Conservation (phyloP, 1,140 invertebrate genomes). For the Saxidomus purpurata region DNA sequence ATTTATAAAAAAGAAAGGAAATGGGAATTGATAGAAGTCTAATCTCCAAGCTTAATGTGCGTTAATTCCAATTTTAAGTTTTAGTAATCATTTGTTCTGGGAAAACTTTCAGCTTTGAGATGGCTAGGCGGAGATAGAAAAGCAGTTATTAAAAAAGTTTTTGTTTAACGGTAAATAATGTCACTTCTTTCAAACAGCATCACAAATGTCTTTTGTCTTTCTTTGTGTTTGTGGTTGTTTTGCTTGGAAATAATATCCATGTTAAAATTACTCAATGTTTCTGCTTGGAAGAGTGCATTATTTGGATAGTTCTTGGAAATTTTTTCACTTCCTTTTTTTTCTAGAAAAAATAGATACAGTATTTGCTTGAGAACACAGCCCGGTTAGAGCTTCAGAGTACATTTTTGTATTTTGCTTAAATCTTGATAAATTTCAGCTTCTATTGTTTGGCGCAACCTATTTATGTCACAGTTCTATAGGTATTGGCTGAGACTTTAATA, state of each 20-base stretch:
- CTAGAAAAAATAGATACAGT: neutral
- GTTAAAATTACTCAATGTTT: too few species aligned
- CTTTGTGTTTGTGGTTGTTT: too few species aligned
- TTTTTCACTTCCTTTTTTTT: neutral
- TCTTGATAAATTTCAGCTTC: slow-evolving; percentile 42
- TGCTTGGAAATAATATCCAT: too few species aligned
- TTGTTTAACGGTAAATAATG: neutral
- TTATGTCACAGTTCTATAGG: slow-evolving; percentile 46
- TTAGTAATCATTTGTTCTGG: too few species aligned
- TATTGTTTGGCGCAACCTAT: slow-evolving; percentile 41
- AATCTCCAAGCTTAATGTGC: too few species aligned
- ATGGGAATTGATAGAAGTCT: too few species aligned
- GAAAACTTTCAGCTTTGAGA: neutral
- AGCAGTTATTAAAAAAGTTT: neutral
- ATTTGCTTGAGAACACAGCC: neutral
- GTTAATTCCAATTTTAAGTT: too few species aligned
- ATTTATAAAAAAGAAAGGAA: too few species aligned
- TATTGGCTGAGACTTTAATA: neutral
- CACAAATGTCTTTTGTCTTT: neutral
- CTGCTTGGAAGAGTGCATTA: too few species aligned
- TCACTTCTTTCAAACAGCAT: neutral
- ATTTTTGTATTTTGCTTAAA: neutral
- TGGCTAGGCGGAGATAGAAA: neutral
- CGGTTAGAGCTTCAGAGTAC: neutral
- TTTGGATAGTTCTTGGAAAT: too few species aligned